Base-by-base conservation (phyloP, 2,797 vertebrate species). In the Pseudochirops corinnae region DNA sequence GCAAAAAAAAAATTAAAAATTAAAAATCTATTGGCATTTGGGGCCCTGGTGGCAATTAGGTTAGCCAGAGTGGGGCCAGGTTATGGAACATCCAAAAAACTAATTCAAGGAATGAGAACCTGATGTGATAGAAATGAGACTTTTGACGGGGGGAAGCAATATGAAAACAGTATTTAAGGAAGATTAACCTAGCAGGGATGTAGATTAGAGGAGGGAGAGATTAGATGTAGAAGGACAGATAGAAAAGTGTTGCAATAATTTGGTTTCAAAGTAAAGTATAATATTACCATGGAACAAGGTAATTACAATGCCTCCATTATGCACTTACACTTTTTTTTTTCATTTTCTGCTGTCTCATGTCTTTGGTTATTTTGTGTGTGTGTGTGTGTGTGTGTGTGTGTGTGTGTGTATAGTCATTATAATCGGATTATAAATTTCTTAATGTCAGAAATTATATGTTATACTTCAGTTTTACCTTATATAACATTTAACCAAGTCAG, bases 301-400 rank as follows among this genome's bases (percentile, higher is more conserved):
- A 39, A 82, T 46, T 24, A 87, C 0, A 26, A 11, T 26, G 31
- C 1, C 39, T 46, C 26, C 46, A 26, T 87, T 50, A 28, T 26
- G 39, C 96, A 95, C 94, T 97, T 97, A 97, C 96, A 97, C 97
- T 97, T 97, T 96, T 95, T 95, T 95, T 95, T 97, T 92, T 95
- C 96, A 98, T 96, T 97, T 97, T 97, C 96, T 93, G 91, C 91
- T 95, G 82, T 93, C 97, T 98, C 97, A 97, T 97, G 95, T 97
- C 96, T 95, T 29, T 96, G 95, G 97, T 46, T 97, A 93, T 96
- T 97, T 97, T 97, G 96, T 93, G 52, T 52, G 52, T 52, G 52
- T 52, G 52, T 52, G 5, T 97, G 4, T 98, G 96, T 97, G 52
- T 52, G 5, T 97, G 97, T 97, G 96, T 93, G 52, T 52, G 52